Conservation (phyloP, 2,113 vertebrate genomes). For the Alexandromys fortis region DNA sequence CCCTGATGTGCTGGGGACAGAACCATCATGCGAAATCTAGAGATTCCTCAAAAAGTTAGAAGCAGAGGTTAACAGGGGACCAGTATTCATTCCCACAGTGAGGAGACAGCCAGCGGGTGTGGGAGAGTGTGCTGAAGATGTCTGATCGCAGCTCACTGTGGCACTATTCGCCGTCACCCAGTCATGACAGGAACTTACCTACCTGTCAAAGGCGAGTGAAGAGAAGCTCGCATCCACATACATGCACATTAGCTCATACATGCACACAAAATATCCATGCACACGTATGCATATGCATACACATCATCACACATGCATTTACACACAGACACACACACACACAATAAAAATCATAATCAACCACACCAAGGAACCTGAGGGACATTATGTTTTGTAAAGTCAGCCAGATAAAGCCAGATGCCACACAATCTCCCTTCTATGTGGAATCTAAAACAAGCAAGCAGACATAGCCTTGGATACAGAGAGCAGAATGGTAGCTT, state of each 20-base stretch:
- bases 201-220: neutral
- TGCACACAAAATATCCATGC: neutral
- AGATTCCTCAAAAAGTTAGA: neutral
- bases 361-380: neutral
- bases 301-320: neutral
- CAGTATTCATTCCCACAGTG: neutral
- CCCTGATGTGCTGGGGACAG: too few species aligned
- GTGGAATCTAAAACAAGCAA: neutral
- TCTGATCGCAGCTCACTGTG: neutral
- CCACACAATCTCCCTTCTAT: neutral
- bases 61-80: neutral
- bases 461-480: neutral
- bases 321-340: neutral
- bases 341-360: neutral
- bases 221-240: neutral
- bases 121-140: neutral
- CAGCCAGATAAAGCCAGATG: neutral
- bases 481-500: neutral
- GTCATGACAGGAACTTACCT: too few species aligned
- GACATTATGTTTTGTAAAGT: neutral
- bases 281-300: too few species aligned
- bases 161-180: neutral
- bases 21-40: neutral
- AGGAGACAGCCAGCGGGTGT: neutral
- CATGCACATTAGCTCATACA: neutral